A percentile compares a stretch with the other conserved stretches of the same genome.
Conservation (phyloP, 2,888 invertebrate species). For the Pandemis heparana region DNA sequence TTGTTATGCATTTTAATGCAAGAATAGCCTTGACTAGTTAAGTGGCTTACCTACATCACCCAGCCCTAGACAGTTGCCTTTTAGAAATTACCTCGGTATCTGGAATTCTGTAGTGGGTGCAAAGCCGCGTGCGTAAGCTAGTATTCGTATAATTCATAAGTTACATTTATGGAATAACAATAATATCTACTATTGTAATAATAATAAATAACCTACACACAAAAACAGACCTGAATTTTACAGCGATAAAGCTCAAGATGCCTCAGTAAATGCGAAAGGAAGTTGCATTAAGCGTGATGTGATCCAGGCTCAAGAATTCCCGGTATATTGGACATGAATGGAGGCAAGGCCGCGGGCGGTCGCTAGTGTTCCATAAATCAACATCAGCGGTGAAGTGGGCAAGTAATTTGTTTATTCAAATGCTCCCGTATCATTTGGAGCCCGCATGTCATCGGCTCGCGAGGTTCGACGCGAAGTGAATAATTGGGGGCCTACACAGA, state of each 20-base stretch:
- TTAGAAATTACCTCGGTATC: no score
- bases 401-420: slow-evolving; percentile 66
- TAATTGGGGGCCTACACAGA: slow-evolving; percentile 50
- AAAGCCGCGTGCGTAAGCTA: no score
- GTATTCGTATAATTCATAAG: no score
- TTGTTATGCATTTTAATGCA: not conserved
- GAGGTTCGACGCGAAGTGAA: slow-evolving; percentile 59
- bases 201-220: not conserved
- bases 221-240: slow-evolving; percentile 16
- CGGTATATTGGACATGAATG: slow-evolving; percentile 35
- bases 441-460: slow-evolving; percentile 59
- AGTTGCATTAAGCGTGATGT: slow-evolving; percentile 32
- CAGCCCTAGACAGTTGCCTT: no score
- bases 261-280: slow-evolving; percentile 17
- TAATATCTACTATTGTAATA: no score
- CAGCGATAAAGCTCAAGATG: slow-evolving; percentile 19
- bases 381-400: slow-evolving; percentile 53
- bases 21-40: no score
- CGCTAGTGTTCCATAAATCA: slow-evolving; percentile 56
- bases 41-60: no score
- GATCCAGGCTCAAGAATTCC: slow-evolving; percentile 38
- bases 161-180: slow-evolving; percentile 19
- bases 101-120: no score
- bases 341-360: slow-evolving; percentile 41
- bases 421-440: slow-evolving; percentile 60